phyloP scores from a whole-genome alignment of 2,888 invertebrate species.

The Cylindroiulus punctatus region DNA sequence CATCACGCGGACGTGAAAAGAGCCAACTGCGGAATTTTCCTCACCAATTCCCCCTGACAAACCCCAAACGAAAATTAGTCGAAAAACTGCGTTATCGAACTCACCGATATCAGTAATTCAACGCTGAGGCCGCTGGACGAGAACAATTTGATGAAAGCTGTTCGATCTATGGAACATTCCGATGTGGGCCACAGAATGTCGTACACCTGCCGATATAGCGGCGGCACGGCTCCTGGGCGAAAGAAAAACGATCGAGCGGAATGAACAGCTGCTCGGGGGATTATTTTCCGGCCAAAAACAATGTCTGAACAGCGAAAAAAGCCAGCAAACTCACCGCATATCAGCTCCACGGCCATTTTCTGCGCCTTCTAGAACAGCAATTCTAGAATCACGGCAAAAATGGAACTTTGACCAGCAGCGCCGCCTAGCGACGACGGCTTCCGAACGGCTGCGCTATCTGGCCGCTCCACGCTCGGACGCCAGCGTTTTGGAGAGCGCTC shows the following conservation, averaged over 20 bases:
- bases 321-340: background rate
- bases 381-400: background rate
- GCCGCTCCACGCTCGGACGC: background rate
- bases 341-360: background rate
- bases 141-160: conserved; percentile 65
- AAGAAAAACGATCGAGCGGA: background rate
- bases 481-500: background rate
- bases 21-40: background rate
- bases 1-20: background rate
- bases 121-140: background rate
- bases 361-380: background rate
- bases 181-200: conserved; percentile 66
- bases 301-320: background rate
- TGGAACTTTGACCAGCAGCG: background rate
- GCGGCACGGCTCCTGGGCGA: conserved; percentile 65
- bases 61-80: no score
- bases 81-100: background rate
- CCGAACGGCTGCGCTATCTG: background rate
- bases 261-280: no score
- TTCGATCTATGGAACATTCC: conserved; percentile 65
- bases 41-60: background rate
- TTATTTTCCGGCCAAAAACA: background rate
- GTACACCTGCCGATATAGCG: conserved; percentile 66
- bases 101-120: conserved; percentile 5
- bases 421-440: background rate